Evolutionary conservation across 2,888 invertebrate species (phyloP).

Genomic region (Plagodis dolabraria): DNA sequence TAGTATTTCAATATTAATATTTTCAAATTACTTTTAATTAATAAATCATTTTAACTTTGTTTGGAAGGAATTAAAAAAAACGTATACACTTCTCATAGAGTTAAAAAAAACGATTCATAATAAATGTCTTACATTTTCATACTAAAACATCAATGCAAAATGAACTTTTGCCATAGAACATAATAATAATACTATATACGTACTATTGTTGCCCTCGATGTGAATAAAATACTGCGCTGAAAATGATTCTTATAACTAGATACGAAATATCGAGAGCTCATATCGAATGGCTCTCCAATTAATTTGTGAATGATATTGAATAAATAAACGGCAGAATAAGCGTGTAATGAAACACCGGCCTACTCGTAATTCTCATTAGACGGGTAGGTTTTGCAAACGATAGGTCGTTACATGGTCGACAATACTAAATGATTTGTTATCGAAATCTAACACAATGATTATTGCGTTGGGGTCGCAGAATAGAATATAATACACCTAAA

Average conservation of each 20-base stretch:
- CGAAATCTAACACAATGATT: constrained; percentile 28
- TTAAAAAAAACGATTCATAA: no score
- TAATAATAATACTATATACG: no score
- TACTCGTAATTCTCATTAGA: constrained; percentile 51
- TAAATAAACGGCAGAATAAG: constrained; percentile 42
- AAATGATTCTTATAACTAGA: constrained; percentile 37
- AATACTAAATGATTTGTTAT: constrained; percentile 52
- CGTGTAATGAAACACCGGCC: constrained; percentile 46
- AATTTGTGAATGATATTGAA: constrained; percentile 59
- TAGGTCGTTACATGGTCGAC: constrained; percentile 58
- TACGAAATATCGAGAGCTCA: constrained; percentile 37
- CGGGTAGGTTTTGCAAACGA: constrained; percentile 46
- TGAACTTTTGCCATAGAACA: no score
- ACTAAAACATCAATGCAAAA: neutral
- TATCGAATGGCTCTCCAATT: constrained; percentile 59
- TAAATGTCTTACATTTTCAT: no score
- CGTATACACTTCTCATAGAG: no score
- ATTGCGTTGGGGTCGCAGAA: no score
- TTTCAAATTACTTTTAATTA: no score
- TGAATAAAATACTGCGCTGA: constrained; percentile 13
- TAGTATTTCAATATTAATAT: no score
- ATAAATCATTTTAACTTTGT: no score
- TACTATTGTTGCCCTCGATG: constrained; percentile 28
- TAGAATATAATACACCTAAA: no score
- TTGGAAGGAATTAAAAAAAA: no score